These are phyloP conservation scores for Sturmia bella DNA, from an alignment of 2,888 invertebrate species.

Conservation along the genomic window DNA sequence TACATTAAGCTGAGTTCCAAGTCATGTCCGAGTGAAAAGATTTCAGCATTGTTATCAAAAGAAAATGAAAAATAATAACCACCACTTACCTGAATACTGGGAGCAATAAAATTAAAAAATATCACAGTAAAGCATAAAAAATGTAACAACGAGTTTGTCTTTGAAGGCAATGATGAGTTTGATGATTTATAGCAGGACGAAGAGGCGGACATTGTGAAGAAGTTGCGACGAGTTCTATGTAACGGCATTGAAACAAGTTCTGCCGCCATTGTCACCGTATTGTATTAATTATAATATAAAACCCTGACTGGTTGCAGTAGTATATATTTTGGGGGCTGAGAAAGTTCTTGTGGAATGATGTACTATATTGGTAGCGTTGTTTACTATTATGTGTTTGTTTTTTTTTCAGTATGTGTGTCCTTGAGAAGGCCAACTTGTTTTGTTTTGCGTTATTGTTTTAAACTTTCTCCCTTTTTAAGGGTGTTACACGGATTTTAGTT, in stretches of 20 bases:
- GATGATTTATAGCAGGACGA: slow-evolving; percentile 36
- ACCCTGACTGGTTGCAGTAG: slow-evolving; percentile 60
- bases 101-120: slow-evolving; percentile 73
- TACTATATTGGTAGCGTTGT: slow-evolving; percentile 24
- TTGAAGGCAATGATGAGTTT: slow-evolving; percentile 41
- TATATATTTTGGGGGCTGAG: slow-evolving; percentile 38
- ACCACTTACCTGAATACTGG: slow-evolving; percentile 73
- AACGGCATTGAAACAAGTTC: slow-evolving; percentile 62
- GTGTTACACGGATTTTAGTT: slow-evolving; percentile 33
- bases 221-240: slow-evolving; percentile 57
- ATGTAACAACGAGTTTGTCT: slow-evolving; percentile 57
- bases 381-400: slow-evolving; percentile 16
- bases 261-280: slow-evolving; percentile 53
- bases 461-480: slow-evolving; percentile 37
- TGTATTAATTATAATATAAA: slow-evolving; percentile 53
- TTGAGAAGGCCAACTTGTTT: slow-evolving; percentile 60
- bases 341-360: slow-evolving; percentile 53
- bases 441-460: slow-evolving; percentile 34
- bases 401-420: slow-evolving; percentile 55
- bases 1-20: no score
- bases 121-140: slow-evolving; percentile 72
- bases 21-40: no score
- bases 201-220: slow-evolving; percentile 40
- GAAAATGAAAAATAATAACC: no score
- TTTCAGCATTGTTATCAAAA: no score